phyloP scores from a whole-genome alignment of 2,888 invertebrate genomes.

The Caenorhabditis sulstoni region DNA sequence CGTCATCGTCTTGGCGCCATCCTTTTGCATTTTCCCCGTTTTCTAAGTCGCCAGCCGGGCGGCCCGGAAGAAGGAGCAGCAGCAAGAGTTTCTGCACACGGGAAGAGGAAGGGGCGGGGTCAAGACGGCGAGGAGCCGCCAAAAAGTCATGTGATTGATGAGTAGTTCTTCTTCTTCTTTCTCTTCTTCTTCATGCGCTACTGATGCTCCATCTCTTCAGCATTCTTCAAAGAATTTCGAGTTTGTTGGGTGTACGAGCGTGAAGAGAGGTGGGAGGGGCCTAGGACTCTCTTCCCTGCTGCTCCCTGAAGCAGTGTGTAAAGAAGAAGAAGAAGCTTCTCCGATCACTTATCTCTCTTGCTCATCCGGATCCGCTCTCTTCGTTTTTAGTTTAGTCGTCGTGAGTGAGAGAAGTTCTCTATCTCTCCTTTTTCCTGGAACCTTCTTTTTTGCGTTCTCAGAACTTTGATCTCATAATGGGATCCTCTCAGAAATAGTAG shows the following conservation, averaged over 20 bases:
- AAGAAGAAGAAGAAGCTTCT: conserved; percentile 23
- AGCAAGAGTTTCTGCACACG: conserved; percentile 36
- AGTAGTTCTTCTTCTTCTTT: conserved; percentile 52
- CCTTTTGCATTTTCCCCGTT: conserved; percentile 6
- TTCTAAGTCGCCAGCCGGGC: conserved; percentile 45
- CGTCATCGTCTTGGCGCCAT: background rate
- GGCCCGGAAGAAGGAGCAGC: conserved; percentile 30
- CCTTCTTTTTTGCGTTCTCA: background rate
- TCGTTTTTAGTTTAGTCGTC: conserved; percentile 53
- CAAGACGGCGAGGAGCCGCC: conserved; percentile 29
- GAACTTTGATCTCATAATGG: conserved; percentile 35
- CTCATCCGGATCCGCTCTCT: conserved; percentile 30
- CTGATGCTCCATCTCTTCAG: conserved; percentile 21
- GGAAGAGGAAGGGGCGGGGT: conserved; percentile 17
- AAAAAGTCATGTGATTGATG: conserved; percentile 58
- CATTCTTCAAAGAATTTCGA: conserved; percentile 44
- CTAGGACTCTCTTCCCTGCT: conserved; percentile 6
- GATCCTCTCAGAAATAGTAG: conserved; percentile 4
- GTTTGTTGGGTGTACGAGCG: conserved; percentile 29
- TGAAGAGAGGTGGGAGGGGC: conserved; percentile 25
- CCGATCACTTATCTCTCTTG: conserved; percentile 32
- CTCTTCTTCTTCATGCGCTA: conserved; percentile 16
- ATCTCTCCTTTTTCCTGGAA: conserved; percentile 19
- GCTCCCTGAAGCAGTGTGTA: conserved; percentile 31
- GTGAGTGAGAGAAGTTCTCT: conserved; percentile 40